Evolutionary conservation across 2,888 invertebrate species (phyloP).

Genomic region (Phasia obesa): DNA sequence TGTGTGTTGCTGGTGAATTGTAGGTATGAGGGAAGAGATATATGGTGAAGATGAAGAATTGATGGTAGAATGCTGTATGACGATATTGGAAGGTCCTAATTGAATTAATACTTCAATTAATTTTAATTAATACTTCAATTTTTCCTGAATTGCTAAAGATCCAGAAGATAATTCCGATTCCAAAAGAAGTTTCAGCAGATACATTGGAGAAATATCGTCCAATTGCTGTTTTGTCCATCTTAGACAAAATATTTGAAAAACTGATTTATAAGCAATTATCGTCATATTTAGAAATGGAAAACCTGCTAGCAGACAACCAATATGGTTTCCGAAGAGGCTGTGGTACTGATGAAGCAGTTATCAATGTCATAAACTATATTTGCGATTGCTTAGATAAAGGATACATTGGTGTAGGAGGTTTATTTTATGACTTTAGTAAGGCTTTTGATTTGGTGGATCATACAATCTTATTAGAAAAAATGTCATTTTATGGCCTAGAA

Average conservation of each 20-base stretch:
- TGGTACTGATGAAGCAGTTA: constrained; percentile 30
- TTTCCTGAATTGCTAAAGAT: constrained; percentile 12
- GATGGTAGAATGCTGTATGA: too few relatives aligned
- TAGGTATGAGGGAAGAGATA: too few relatives aligned
- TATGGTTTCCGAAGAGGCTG: not conserved
- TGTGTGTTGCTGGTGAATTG: too few relatives aligned
- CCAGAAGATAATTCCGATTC: constrained; percentile 28
- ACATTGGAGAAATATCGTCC: constrained; percentile 8
- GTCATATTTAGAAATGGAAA: too few relatives aligned
- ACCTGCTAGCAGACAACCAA: too few relatives aligned
- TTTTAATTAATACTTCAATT: not conserved
- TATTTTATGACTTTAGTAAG: constrained; percentile 19
- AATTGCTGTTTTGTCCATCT: constrained; percentile 1
- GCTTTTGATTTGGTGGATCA: constrained; percentile 38
- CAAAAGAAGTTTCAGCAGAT: not conserved
- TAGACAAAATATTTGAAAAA: constrained; percentile 36
- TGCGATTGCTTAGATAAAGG: constrained; percentile 20
- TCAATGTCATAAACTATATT: constrained; percentile 25
- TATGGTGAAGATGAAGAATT: too few relatives aligned
- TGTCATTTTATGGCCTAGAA: not conserved
- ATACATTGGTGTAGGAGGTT: not conserved
- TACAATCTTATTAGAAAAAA: constrained; percentile 19
- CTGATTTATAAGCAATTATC: not conserved
- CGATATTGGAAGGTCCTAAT: too few relatives aligned
- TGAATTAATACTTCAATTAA: too few relatives aligned